Percentiles rank a stretch among this genome's conserved stretches.
phyloP scores from a whole-genome alignment of 23 tunicate genomes.

The Halocynthia aurantium region DNA sequence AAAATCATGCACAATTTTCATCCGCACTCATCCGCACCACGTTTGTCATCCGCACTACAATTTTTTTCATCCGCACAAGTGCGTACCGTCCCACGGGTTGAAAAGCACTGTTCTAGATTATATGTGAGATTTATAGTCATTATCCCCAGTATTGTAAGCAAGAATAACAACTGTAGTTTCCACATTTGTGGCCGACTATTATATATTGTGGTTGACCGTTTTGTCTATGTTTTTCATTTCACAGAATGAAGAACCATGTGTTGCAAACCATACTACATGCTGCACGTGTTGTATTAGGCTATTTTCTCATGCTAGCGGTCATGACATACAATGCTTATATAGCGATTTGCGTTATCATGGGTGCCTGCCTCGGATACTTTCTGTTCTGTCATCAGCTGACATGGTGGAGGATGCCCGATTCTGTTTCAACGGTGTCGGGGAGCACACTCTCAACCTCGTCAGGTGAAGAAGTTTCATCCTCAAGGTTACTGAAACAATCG shows the following conservation, averaged over 20 bases:
- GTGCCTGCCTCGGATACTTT: constrained; percentile 71
- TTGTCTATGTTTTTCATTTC: background rate
- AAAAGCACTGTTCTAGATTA: too few species aligned
- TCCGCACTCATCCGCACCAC: too few species aligned
- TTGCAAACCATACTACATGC: constrained; percentile 60
- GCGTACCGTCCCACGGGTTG: too few species aligned
- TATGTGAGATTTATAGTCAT: background rate
- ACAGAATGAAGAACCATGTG: constrained; percentile 67
- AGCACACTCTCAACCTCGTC: too few species aligned
- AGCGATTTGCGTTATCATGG: constrained; percentile 40
- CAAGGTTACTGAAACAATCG: too few species aligned
- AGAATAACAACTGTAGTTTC: background rate
- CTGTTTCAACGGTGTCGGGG: background rate
- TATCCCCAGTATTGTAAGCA: background rate
- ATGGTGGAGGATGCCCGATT: background rate
- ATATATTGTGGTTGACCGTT: background rate
- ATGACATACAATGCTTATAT: constrained; percentile 77
- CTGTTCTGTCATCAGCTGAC: constrained; percentile 41
- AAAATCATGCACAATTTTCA: too few species aligned
- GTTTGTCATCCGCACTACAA: too few species aligned
- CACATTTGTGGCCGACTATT: background rate
- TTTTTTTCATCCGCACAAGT: too few species aligned
- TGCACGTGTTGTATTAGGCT: constrained; percentile 31
- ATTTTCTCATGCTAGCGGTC: constrained; percentile 60
- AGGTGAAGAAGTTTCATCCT: too few species aligned